phyloP scores from a whole-genome alignment of 2,797 vertebrate genomes.

The Centropyge bicolor region DNA sequence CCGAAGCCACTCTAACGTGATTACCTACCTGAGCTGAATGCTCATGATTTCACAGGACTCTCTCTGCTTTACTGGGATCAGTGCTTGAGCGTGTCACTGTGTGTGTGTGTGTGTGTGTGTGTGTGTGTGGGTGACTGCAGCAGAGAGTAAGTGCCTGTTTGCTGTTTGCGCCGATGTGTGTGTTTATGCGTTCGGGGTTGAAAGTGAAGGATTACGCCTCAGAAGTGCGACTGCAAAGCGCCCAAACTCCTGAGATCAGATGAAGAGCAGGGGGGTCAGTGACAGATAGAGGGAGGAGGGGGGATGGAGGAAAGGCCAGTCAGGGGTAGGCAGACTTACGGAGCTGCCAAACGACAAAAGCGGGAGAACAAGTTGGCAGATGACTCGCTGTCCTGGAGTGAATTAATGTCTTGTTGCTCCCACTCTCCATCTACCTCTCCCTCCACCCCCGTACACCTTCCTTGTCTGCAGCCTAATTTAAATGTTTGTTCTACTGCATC shows the following conservation, averaged over 20 bases:
- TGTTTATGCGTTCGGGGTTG: constrained; percentile 45
- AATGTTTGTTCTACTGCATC: constrained; percentile 70
- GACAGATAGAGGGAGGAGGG: constrained; percentile 41
- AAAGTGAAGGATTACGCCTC: constrained; percentile 52
- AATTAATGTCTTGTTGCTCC: constrained; percentile 65
- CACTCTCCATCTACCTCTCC: constrained; percentile 51
- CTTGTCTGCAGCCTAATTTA: constrained; percentile 72
- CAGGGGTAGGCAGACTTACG: constrained; percentile 46
- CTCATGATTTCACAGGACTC: constrained; percentile 53
- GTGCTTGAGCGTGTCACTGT: constrained; percentile 17
- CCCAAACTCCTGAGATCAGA: constrained; percentile 48
- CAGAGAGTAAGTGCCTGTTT: constrained; percentile 29
- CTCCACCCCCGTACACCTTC: constrained; percentile 41
- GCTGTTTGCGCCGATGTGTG: constrained; percentile 20
- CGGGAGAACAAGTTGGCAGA: constrained; percentile 60
- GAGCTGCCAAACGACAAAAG: constrained; percentile 49
- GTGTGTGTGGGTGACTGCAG: constrained; percentile 28
- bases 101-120: constrained; percentile 11
- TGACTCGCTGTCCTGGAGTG: constrained; percentile 49
- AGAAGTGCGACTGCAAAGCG: background rate
- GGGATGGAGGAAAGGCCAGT: constrained; percentile 28
- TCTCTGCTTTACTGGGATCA: constrained; percentile 35
- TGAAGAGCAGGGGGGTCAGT: constrained; percentile 47
- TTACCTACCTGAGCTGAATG: constrained; percentile 64
- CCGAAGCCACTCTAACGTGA: constrained; percentile 48